Percentiles rank a stretch among this genome's conserved stretches.
These are phyloP conservation scores for Temnothorax ravouxi DNA, from an alignment of 2,888 invertebrate genomes.

Conservation along the genomic window DNA sequence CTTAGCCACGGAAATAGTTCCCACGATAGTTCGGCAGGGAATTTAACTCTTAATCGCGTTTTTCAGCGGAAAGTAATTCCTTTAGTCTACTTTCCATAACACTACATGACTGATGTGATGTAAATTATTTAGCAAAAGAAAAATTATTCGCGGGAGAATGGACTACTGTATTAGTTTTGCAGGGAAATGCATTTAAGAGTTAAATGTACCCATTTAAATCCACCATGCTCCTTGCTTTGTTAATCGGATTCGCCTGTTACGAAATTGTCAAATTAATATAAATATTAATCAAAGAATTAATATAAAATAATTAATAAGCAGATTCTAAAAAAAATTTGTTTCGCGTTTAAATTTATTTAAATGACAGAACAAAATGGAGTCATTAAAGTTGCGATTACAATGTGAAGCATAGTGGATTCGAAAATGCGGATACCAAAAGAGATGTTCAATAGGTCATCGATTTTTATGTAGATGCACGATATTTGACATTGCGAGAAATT, in stretches of 20 bases:
- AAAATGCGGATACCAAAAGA: conserved; percentile 25
- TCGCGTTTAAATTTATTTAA: conserved; percentile 5
- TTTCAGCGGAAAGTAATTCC: conserved; percentile 7
- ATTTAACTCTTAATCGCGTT: conserved; percentile 33
- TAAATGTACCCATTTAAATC: conserved; percentile 11
- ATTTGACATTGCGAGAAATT: conserved; percentile 28
- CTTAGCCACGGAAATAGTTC: conserved; percentile 31
- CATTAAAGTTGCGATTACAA: background rate
- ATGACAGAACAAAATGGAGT: background rate
- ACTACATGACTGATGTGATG: conserved; percentile 3
- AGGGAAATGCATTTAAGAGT: conserved; percentile 21
- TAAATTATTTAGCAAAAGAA: conserved; percentile 22
- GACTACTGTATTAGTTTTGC: conserved; percentile 16
- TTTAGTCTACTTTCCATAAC: conserved; percentile 2
- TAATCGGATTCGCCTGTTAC: background rate
- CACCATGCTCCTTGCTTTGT: conserved; percentile 15
- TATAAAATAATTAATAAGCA: background rate
- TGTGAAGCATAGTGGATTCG: conserved; percentile 34
- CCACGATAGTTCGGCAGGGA: background rate
- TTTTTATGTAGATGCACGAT: conserved; percentile 37
- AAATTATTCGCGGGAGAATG: conserved; percentile 4
- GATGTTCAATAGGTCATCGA: conserved; percentile 29
- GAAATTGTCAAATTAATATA: background rate
- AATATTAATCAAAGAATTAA: background rate
- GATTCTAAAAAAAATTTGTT: background rate